Evolutionary conservation across 2,797 vertebrate genomes (phyloP).

Genomic region (Melanotaenia boesemani): DNA sequence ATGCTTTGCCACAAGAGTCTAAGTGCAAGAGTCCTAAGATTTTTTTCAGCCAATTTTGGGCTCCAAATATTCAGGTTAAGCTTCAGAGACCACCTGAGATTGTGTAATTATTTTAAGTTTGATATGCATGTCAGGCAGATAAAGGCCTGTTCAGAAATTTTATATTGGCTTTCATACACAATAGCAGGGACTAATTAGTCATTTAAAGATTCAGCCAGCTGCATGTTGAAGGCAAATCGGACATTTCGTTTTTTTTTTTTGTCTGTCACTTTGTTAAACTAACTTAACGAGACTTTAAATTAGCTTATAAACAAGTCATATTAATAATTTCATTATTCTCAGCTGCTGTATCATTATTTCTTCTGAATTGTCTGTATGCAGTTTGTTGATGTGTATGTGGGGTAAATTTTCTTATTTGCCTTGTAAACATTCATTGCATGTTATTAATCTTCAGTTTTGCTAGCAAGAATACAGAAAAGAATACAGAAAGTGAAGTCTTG

Average conservation of each 20-base stretch:
- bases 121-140: conserved; percentile 49
- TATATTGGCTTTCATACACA: conserved; percentile 2
- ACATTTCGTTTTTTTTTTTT: conserved; percentile 8
- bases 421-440: not conserved
- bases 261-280: not conserved
- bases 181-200: conserved; percentile 24
- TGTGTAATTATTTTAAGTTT: conserved; percentile 52
- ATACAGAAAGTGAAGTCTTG: not conserved
- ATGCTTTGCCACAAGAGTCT: not conserved
- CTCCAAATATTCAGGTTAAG: conserved; percentile 19
- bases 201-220: conserved; percentile 43
- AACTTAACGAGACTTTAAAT: not conserved
- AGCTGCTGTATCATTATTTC: not conserved
- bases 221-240: not conserved
- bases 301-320: not conserved
- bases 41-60: not conserved
- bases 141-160: conserved; percentile 33
- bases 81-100: conserved; percentile 30
- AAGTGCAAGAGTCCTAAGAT: conserved; percentile 8
- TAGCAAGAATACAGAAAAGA: not conserved
- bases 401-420: no score
- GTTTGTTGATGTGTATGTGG: not conserved
- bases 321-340: not conserved
- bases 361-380: not conserved
- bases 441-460: not conserved